phyloP scores from a whole-genome alignment of 2,797 vertebrate genomes.

The Vespertilio murinus region DNA sequence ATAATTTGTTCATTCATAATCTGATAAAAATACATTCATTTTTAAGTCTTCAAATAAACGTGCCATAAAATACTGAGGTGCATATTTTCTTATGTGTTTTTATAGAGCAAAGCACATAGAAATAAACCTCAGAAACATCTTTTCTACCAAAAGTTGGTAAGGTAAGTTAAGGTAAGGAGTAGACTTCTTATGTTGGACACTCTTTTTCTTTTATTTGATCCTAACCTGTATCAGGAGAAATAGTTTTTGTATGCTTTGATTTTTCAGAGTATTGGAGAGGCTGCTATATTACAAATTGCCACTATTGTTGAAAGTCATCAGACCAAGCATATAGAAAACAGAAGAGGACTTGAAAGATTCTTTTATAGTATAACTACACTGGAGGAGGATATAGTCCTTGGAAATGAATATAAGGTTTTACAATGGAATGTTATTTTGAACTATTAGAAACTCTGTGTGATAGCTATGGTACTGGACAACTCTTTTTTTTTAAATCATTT shows the following conservation, averaged over 20 bases:
- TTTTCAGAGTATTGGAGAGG: slow-evolving; percentile 68
- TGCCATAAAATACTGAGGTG: not conserved
- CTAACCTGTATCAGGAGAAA: slow-evolving; percentile 68
- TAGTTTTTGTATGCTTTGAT: slow-evolving; percentile 72
- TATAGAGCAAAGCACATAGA: slow-evolving; percentile 27
- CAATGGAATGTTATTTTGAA: slow-evolving; percentile 50
- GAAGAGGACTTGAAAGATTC: slow-evolving; percentile 72
- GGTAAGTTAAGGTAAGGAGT: slow-evolving; percentile 31
- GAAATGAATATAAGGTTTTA: slow-evolving; percentile 70
- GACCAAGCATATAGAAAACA: slow-evolving; percentile 69
- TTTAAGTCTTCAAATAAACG: slow-evolving; percentile 9
- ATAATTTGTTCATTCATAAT: not conserved
- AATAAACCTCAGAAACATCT: slow-evolving; percentile 39
- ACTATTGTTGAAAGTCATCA: slow-evolving; percentile 69
- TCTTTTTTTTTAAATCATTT: slow-evolving; percentile 9
- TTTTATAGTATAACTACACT: slow-evolving; percentile 67
- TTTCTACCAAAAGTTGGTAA: slow-evolving; percentile 45
- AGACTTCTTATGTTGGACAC: slow-evolving; percentile 27
- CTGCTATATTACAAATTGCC: slow-evolving; percentile 57
- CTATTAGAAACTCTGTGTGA: slow-evolving; percentile 31
- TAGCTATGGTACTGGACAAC: slow-evolving; percentile 40
- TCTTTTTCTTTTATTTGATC: slow-evolving; percentile 66
- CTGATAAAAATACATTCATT: not conserved
- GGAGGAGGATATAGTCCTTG: slow-evolving; percentile 37
- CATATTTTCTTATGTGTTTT: slow-evolving; percentile 15